Evolutionary conservation across 2,113 vertebrate species (phyloP), one percentile per base, ranked within the genome.

Genomic region (Bujurquina vittata): DNA sequence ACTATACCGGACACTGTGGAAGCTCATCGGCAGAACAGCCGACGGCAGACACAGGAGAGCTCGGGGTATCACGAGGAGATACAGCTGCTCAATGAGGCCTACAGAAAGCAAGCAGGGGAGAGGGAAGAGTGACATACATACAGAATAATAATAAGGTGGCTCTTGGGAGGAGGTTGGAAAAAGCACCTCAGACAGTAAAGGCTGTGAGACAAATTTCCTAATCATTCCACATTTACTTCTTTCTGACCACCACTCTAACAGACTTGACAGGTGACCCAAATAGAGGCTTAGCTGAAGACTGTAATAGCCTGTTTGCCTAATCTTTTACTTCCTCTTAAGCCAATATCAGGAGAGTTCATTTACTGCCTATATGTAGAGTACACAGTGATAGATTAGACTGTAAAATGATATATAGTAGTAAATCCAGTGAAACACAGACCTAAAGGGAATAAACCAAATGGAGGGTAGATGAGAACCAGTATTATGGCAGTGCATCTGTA

Each of bases 1-100:
- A 97, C 96, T n/a, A 99, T 99, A 80, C 98, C 98, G 0, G 98
- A 99, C 95, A 99, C 98, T 0, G 98, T 99, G 1, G 98, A 99
- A 89, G 98, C 97, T 2, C 98, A 99, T 54, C 95, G 98, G 80
- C 97, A 94, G 90, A 99, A 97, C 77, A 99, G 98, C 90, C 95
- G 93, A 14, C 92, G 94, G 84, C 97, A 98, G 92, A 96, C 83
- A 8, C 89, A 93, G 83, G 97, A 97, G 26, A 93, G 88, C 76
- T 94, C 93, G 0, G 97, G 97, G 5, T 96, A 99, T 92, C 96
- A 93, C 52, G 98, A 99, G 88, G 98, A 99, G 84, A 99, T 99
- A 57, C 98, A 99, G 88, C 80, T 99, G 87, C 92, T 99, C 73
- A 99, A 99, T 33, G 95, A 96, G 93, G 98, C 96, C 22, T 99